Evolutionary conservation across 1,140 invertebrate species (phyloP), one percentile per base, ranked within the genome.

Genomic region (Agrypnia vestita): DNA sequence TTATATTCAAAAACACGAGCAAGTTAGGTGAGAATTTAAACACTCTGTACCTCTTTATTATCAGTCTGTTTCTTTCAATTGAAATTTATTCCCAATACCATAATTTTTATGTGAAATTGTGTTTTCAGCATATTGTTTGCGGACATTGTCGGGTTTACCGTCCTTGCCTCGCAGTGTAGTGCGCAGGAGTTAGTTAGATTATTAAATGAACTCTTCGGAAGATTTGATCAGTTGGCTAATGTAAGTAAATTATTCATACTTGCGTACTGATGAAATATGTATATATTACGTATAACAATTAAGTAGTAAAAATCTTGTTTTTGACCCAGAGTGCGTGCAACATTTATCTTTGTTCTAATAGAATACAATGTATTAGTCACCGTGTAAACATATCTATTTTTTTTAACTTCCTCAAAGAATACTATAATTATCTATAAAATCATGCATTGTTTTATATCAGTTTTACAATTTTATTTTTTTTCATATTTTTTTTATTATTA

Each of bases 111-210:
- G 43, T 78, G 15, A 25, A 76, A 64, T 80, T 25, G 78, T 85
- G 86, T 75, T 92, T 91, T 49, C 89, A 94, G 96, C 86, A 98
- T 98, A 81, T 89, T 98, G 19, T 98, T 98, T 89, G 97, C 97
- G 11, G 97, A 98, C 88, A 98, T 98, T 85, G 97, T 97, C 80
- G 97, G 97, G 69, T 98, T 98, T 88, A 98, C 97, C 10, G 95
- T 96, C 15, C 90, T 98, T 75, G 96, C 96, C 17, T 98, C 96
- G 71, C 94, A 94, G 87, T 94, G 93, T 88, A 94, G 93, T 51
- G 94, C 93, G 43, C 93, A 95, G 88, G 94, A 95, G 88, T 85
- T 94, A 82, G 94, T 95, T 56, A 91, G 96, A 73, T 90, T 98
- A 71, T 92, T 98, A 21, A 98, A 98, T 89, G 97, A 98, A 90